Evolutionary conservation across 2,888 invertebrate genomes (phyloP).

Genomic region (Dichetophora obliterata): DNA sequence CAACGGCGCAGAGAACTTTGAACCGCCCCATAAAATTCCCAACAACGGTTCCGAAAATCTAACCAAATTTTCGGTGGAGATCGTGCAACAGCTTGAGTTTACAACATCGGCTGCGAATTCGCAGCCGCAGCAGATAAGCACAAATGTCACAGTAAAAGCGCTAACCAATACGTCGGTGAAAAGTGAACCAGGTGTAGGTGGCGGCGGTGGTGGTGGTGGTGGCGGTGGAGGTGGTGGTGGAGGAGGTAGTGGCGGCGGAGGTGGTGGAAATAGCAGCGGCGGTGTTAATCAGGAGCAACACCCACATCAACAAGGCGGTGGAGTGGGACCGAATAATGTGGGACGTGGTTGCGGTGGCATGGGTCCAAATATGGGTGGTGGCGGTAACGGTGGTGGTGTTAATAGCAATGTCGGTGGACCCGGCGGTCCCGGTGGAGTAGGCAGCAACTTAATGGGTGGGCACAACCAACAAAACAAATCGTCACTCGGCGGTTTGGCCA

Average conservation of each 20-base stretch:
- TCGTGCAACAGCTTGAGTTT: constrained; percentile 91
- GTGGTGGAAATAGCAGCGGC: constrained; percentile 43
- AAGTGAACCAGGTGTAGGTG: constrained; percentile 67
- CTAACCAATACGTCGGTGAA: constrained; percentile 76
- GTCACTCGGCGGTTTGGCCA: constrained; percentile 73
- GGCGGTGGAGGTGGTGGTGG: constrained; percentile 43
- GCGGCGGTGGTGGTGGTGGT: constrained; percentile 55
- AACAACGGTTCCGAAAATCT: constrained; percentile 69
- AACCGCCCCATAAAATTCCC: constrained; percentile 83
- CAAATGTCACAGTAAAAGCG: constrained; percentile 91
- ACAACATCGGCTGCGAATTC: constrained; percentile 89
- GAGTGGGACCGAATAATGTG: constrained; percentile 56
- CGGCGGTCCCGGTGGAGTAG: constrained; percentile 50
- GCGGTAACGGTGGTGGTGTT: constrained; percentile 57
- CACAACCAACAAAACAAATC: constrained; percentile 64
- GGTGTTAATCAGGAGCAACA: constrained; percentile 49
- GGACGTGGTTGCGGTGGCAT: constrained; percentile 56
- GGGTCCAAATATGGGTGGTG: constrained; percentile 53
- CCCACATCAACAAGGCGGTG: constrained; percentile 55
- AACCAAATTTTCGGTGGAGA: constrained; percentile 91
- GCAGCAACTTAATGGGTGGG: constrained; percentile 65
- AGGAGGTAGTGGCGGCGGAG: constrained; percentile 39
- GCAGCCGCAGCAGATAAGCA: constrained; percentile 90
- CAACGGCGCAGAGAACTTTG: constrained; percentile 71
- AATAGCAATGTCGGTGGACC: constrained; percentile 51